phyloP scores from a whole-genome alignment of 2,113 vertebrate species.

The Stercorarius parasiticus region DNA sequence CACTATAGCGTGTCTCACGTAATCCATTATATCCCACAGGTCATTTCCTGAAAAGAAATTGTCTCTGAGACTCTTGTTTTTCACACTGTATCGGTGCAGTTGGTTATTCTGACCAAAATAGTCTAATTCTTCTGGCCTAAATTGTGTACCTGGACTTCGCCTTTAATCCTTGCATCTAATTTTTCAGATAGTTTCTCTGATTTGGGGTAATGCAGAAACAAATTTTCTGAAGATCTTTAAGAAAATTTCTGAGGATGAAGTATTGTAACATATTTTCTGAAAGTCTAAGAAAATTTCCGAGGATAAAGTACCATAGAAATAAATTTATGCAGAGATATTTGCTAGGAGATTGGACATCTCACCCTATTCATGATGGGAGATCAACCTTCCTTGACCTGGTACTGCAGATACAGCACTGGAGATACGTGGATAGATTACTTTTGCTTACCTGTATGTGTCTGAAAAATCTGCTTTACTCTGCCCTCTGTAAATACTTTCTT shows the following conservation, averaged over 20 bases:
- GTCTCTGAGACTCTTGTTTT: not conserved
- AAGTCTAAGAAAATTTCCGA: not conserved
- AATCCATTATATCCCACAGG: not conserved
- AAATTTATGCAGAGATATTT: not conserved
- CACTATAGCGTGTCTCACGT: not conserved
- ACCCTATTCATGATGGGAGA: not conserved
- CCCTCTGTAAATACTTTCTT: not conserved
- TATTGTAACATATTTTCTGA: not conserved
- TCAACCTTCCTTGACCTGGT: not conserved
- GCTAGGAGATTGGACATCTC: not conserved
- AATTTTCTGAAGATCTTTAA: not conserved
- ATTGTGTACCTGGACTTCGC: not conserved
- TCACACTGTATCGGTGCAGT: not conserved
- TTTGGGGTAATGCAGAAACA: not conserved
- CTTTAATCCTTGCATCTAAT: not conserved
- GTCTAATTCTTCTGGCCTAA: not conserved
- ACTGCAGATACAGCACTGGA: not conserved
- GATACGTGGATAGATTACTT: not conserved
- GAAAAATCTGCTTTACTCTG: not conserved
- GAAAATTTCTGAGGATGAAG: not conserved
- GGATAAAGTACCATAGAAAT: not conserved
- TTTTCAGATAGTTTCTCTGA: not conserved
- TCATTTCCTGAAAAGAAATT: not conserved
- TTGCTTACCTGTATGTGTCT: not conserved
- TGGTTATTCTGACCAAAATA: not conserved